Evolutionary conservation across 2,797 vertebrate species (phyloP).

Genomic region (Arrhamphus sclerolepis): DNA sequence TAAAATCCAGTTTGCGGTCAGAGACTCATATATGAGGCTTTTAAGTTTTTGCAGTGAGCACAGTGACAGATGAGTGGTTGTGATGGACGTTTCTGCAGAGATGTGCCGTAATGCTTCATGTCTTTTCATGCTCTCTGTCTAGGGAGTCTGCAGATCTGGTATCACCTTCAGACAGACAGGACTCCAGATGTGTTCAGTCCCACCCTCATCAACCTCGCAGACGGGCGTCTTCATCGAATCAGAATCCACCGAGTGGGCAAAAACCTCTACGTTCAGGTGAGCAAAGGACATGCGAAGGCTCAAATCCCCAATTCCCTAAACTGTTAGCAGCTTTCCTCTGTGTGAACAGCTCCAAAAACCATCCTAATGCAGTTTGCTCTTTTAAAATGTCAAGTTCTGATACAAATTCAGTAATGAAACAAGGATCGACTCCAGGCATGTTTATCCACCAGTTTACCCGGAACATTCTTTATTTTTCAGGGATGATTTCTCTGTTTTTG

Average conservation of each 20-base stretch:
- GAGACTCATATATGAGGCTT: not conserved
- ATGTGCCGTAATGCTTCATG: not conserved
- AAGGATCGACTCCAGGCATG: no score
- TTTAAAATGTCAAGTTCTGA: no score
- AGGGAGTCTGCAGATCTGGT: slow-evolving; percentile 96
- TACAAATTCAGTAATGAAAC: no score
- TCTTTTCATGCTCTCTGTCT: slow-evolving; percentile 47
- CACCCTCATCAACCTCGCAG: slow-evolving; percentile 84
- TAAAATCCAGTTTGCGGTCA: no score
- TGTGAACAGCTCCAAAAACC: no score
- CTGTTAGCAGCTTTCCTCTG: no score
- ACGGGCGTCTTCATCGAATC: slow-evolving; percentile 87
- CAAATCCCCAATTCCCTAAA: no score
- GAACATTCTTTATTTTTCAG: no score
- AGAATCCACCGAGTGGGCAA: slow-evolving; percentile 87
- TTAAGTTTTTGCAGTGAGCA: not conserved
- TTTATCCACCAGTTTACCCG: no score
- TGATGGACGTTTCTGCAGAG: not conserved
- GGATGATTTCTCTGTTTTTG: no score
- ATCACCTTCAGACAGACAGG: slow-evolving; percentile 84
- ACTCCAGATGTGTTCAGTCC: slow-evolving; percentile 85
- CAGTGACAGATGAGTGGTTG: not conserved
- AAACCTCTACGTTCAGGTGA: slow-evolving; percentile 89
- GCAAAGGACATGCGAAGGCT: not conserved
- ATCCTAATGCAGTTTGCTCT: no score